Conservation (phyloP, 2,888 invertebrate genomes). For the Tetragonula carbonaria region DNA sequence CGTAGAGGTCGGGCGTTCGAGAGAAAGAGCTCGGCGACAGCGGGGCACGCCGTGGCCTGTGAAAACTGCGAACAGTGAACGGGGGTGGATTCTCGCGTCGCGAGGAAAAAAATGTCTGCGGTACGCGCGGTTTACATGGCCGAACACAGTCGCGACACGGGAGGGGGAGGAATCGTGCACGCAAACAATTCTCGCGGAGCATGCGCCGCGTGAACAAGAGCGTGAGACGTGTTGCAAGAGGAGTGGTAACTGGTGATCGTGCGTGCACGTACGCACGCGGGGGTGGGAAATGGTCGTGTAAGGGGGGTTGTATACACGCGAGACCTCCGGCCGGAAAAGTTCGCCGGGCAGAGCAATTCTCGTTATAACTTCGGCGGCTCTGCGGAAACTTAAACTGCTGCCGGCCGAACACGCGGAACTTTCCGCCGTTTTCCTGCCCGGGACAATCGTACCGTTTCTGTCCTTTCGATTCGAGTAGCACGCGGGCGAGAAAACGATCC, state of each 20-base stretch:
- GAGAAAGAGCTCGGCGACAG: neutral
- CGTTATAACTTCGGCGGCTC: conserved; percentile 78
- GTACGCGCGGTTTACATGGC: conserved; percentile 65
- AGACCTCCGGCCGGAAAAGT: conserved; percentile 72
- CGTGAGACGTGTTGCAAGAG: conserved; percentile 33
- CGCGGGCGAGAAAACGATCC: conserved; percentile 40
- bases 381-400: conserved; percentile 74
- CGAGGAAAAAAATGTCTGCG: conserved; percentile 65
- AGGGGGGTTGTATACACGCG: conserved; percentile 64
- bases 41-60: neutral
- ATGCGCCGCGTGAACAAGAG: conserved; percentile 59
- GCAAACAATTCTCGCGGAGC: conserved; percentile 61
- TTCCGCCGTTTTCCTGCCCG: conserved; percentile 65
- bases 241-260: neutral
- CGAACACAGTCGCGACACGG: conserved; percentile 12
- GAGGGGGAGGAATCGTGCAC: conserved; percentile 23
- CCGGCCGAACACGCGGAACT: conserved; percentile 71
- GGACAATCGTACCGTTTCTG: conserved; percentile 66
- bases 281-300: conserved; percentile 5
- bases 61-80: neutral
- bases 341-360: conserved; percentile 76
- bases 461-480: conserved; percentile 21
- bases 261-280: conserved; percentile 1
- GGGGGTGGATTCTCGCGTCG: conserved; percentile 44
- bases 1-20: conserved; percentile 15